Conservation (phyloP, 2,888 invertebrate genomes). For the Dysmachus trigonus region DNA sequence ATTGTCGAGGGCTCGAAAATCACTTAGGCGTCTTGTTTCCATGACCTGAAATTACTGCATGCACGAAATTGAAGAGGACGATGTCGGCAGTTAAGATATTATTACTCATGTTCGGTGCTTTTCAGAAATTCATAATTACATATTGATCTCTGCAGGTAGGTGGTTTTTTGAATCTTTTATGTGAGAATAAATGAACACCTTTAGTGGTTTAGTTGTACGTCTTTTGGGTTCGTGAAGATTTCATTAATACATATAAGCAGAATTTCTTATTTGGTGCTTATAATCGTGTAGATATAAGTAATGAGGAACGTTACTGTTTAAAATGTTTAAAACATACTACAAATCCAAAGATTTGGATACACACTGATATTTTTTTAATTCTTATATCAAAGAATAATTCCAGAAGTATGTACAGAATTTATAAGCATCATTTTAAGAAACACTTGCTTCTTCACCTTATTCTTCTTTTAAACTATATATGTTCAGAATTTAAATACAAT, state of each 20-base stretch:
- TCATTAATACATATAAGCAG: neutral
- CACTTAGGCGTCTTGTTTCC: neutral
- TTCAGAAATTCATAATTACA: neutral
- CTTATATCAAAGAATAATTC: no score
- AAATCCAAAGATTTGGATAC: no score
- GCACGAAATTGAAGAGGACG: neutral
- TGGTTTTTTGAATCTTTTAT: neutral
- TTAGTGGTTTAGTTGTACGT: neutral
- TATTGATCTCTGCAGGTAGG: neutral
- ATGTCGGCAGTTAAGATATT: neutral
- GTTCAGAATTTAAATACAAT: no score
- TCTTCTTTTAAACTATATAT: no score
- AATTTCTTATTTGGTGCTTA: neutral
- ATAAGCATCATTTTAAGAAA: no score
- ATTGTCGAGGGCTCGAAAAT: neutral
- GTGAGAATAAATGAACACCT: neutral
- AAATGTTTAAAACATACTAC: no score
- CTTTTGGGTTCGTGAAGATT: neutral
- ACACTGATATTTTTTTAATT: no score
- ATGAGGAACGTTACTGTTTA: no score
- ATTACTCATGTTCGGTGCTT: neutral
- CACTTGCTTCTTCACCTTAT: no score
- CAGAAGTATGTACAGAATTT: no score
- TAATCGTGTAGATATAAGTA: neutral
- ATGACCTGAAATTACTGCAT: neutral